Evolutionary conservation across 2,797 vertebrate species (phyloP), one percentile per base, ranked within the genome.

Genomic region (Sparus aurata): DNA sequence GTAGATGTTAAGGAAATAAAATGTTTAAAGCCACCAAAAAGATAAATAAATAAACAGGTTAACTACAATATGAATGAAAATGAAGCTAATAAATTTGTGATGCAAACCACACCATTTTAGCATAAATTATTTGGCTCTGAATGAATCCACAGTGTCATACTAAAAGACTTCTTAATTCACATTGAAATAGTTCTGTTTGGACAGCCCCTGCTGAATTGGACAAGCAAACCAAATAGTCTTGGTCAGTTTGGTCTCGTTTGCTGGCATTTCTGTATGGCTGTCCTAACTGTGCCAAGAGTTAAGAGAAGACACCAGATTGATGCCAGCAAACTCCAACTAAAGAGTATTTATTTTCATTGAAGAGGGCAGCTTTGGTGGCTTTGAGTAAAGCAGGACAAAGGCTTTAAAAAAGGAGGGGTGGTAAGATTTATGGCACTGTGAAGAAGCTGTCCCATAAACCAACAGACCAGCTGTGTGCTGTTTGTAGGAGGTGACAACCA

Each of bases 391-490:
- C 25, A 3, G 84, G 88, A 94, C 92, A 94, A 93, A 92, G 75
- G 87, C 70, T 78, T 80, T 91, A 79, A 92, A 92, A 91, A 79
- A 80, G 73, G 85, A 90, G 82, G 47, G 22, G 64, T 67, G 60
- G 63, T 43, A 46, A 87, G 90, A 92, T 93, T 94, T 91, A 93
- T 73, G 87, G 77, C 83, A 8, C 66, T 62, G 65, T 84, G 81
- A 90, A 92, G 88, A 90, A 92, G 84, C 91, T 86, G 88, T 89
- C 90, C 87, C 78, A 83, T 94, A 94, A 94, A 94, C 84, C 91
- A 88, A 75, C 87, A 91, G 88, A 88, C 91, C 93, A 91, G 94
- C 93, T 95, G 94, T 86, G 88, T 89, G 80, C 57, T 84, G 91
- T 89, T 94, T 87, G 84, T 82, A 78, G 83, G 89, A 91, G 88